phyloP scores from a whole-genome alignment of 2,797 vertebrate genomes.

The Varecia variegata region DNA sequence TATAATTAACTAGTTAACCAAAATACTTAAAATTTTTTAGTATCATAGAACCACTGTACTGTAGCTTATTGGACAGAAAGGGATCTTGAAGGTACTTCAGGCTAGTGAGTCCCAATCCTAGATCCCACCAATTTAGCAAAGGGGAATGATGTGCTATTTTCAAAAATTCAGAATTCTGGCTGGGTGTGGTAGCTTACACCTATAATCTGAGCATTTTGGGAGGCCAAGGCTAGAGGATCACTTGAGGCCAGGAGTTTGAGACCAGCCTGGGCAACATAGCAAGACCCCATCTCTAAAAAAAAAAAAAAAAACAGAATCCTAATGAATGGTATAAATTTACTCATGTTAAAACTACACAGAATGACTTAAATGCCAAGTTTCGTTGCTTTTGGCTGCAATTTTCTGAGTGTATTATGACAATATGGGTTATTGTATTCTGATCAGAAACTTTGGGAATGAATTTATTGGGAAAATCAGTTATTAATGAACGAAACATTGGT shows the following conservation, averaged over 20 bases:
- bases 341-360: background rate
- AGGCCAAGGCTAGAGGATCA: background rate
- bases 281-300: background rate
- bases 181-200: background rate
- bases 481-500: background rate
- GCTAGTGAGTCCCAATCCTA: background rate
- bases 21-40: background rate
- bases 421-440: conserved; percentile 8
- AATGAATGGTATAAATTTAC: background rate
- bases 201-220: background rate
- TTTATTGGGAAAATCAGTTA: background rate
- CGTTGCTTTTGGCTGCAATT: background rate
- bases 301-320: no score
- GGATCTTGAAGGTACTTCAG: background rate
- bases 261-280: background rate
- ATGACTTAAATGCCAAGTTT: background rate
- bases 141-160: background rate
- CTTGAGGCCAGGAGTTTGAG: background rate
- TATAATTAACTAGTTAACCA: background rate
- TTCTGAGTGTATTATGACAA: background rate
- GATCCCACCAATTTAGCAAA: background rate
- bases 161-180: background rate
- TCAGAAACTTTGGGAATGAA: background rate
- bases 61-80: background rate
- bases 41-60: background rate